A percentile compares a stretch with the other conserved stretches of the same genome.
Conservation (phyloP, 2,888 invertebrate genomes). For the Drosophila vallismaia region DNA sequence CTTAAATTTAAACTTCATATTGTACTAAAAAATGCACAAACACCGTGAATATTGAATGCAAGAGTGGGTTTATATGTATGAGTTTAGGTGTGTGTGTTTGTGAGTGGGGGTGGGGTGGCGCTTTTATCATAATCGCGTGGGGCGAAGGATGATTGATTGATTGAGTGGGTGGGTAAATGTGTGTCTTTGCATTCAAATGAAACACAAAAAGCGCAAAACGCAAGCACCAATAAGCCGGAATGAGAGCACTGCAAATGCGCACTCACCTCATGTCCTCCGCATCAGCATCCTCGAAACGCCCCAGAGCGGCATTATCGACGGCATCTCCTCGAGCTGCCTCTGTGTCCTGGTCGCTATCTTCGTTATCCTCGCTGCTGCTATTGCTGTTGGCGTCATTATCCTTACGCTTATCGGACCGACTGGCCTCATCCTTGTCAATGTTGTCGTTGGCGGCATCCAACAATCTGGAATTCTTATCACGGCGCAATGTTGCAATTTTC, state of each 20-base stretch:
- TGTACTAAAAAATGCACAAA: conserved; percentile 62
- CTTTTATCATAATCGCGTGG: conserved; percentile 53
- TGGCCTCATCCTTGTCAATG: conserved; percentile 75
- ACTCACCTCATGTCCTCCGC: conserved; percentile 82
- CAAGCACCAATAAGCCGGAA: conserved; percentile 47
- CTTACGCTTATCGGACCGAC: conserved; percentile 66
- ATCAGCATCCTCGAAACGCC: conserved; percentile 74
- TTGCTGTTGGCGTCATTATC: conserved; percentile 60
- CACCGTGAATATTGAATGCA: conserved; percentile 42
- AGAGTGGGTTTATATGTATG: conserved; percentile 17
- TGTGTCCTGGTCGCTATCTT: conserved; percentile 45
- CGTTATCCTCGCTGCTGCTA: conserved; percentile 50
- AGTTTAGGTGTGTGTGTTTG: background rate
- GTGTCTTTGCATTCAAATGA: conserved; percentile 74
- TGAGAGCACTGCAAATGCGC: conserved; percentile 25
- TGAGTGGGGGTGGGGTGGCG: conserved; percentile 9
- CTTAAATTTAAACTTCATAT: conserved; percentile 36
- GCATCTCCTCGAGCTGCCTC: conserved; percentile 59
- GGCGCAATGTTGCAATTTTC: conserved; percentile 88
- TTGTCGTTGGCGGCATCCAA: conserved; percentile 81
- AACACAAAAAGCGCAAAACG: conserved; percentile 65
- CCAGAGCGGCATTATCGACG: conserved; percentile 67
- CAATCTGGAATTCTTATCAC: conserved; percentile 83
- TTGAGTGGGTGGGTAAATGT: conserved; percentile 6
- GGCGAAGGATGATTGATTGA: conserved; percentile 41